Evolutionary conservation across 2,797 vertebrate species (phyloP).

Genomic region (Champsocephalus esox): DNA sequence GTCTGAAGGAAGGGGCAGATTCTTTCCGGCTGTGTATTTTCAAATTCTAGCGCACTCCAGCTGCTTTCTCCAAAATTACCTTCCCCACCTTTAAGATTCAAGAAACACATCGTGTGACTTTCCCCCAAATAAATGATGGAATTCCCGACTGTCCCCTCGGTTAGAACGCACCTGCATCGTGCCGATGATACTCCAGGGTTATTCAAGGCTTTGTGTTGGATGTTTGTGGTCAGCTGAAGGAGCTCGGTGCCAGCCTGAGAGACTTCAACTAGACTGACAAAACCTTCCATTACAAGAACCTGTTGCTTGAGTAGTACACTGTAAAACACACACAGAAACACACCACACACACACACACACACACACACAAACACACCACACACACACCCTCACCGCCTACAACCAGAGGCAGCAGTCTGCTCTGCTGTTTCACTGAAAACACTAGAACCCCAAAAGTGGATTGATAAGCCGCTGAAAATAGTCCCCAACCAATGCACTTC

Average conservation of each 20-base stretch:
- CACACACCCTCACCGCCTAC: neutral
- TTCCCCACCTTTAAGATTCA: too few species aligned
- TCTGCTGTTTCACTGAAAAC: too few species aligned
- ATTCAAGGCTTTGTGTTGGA: neutral
- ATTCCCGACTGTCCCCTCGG: neutral
- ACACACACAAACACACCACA: slow-evolving; percentile 3
- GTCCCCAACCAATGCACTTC: too few species aligned
- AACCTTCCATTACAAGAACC: slow-evolving; percentile 15
- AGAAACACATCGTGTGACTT: too few species aligned
- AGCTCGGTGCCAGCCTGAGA: slow-evolving; percentile 1
- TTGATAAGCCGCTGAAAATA: too few species aligned
- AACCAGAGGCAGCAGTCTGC: neutral
- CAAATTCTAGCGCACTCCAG: too few species aligned
- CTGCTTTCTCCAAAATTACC: too few species aligned
- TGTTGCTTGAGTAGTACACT: slow-evolving; percentile 3
- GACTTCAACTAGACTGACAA: slow-evolving; percentile 11
- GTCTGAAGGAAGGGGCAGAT: too few species aligned
- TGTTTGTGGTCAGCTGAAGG: slow-evolving; percentile 15
- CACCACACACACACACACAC: neutral
- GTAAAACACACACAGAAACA: too few species aligned
- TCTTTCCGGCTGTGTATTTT: too few species aligned
- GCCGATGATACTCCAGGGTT: neutral
- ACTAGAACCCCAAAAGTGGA: too few species aligned
- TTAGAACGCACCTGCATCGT: neutral
- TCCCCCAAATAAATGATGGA: neutral